Base-by-base conservation (phyloP, 1,140 invertebrate species). In the Tetramorium alpestre region DNA sequence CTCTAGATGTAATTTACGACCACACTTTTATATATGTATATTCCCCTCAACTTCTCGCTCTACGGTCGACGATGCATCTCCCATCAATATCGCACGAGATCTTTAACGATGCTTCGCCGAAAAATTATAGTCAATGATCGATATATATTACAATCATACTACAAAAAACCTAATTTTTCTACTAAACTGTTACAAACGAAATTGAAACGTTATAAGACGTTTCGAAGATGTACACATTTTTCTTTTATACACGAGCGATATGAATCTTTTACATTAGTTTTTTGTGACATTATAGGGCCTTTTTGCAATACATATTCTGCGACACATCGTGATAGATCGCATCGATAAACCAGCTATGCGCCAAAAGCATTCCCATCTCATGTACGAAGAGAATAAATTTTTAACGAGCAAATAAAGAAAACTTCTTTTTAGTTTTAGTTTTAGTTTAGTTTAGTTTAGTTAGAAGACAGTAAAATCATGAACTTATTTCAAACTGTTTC, bases 1-100 rank as follows among this genome's bases (percentile, higher is more conserved):
- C 49, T 87, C 87, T 91, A 72, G 64, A 58, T 18, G 5, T 88
- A 77, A 84, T 49, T 87, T 56, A 86, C 72, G 82, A 90, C 28
- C 67, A 77, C 41, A 73, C 69, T 84, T 84, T 84, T 16, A 84
- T 58, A 47, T 69, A 81, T 58, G 33, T 69, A 81, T 69, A 81
- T 84, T 69, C 28, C 51, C 28, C 44, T 86, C 28, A 44, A 67
- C 49, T 69, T 28, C 4, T 69, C 62, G 33, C 64, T 38, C 64
- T 54, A 70, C 25, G 62, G 47, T 80, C 84, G 33, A 65, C 51
- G 60, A 47, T 49, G 22, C 56, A 33, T 60, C 33, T 47, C 38
- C 11, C 80, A 33, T 33, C 10, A 47, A 25, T 25, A 56, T 62
- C 80, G 51, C 54, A 51, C 60, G 62, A 60, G 62, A 86, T 67